Evolutionary conservation across 92 coral and sea anemone genomes (phyloP), one percentile per base, ranked within the genome.

Genomic region (Paramuricea clavata): DNA sequence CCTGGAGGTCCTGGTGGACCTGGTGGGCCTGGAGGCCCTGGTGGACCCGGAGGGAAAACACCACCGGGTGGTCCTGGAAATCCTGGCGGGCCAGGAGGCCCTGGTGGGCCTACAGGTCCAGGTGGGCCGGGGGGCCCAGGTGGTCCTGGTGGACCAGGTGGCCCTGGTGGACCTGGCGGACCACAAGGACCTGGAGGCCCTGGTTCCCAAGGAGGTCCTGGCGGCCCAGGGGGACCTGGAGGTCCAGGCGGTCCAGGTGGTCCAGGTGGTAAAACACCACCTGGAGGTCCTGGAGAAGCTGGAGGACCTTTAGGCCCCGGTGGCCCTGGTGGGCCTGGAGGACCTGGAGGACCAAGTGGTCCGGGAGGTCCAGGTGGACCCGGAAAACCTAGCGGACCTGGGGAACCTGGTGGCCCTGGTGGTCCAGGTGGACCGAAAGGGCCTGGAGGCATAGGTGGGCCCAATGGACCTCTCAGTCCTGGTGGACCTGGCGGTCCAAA

Each of bases 251-350:
- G 90, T 2, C 98, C 98, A 28, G 68, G 50, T 3, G 93, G 93
- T 1, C 94, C 94, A 10, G 84, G 90, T 25, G 52, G 49, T 11
- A 39, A 39, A 39, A 39, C 44, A 39, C 44, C 44, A 47, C 94
- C 97, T 1, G 97, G 97, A 32, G 92, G 95, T 16, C 98, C 98
- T 15, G 95, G 98, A 2, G 95, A 93, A 17, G 95, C 98, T 6
- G 93, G 93, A 5, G 93, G 93, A 76, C 85, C 88, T 23, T 76
- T 86, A 27, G 87, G 82, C 49, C 86, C 95, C 16, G 75, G 54
- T 19, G 89, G 87, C 19, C 87, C 85, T 0, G 71, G 71, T n/a
- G 87, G 60, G 30, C 88, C 92, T 19, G 87, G 87, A 47, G 83
- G 19, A 3, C 44, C 64, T 28, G 39, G 85, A 10, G 78, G 76